phyloP scores from a whole-genome alignment of 2,797 vertebrate species.

The Pitangus sulphuratus region DNA sequence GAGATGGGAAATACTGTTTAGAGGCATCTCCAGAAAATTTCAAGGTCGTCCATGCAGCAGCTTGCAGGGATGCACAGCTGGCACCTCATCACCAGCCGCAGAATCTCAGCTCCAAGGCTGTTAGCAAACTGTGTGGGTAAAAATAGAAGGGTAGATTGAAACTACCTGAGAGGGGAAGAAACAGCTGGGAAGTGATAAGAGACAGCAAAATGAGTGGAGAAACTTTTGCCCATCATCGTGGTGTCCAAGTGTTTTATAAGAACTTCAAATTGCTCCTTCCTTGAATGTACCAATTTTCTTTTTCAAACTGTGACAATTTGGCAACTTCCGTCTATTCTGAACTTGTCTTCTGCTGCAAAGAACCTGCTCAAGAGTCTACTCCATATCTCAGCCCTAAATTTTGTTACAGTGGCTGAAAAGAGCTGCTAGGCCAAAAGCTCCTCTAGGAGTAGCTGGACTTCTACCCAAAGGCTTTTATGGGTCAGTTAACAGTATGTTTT shows the following conservation, averaged over 20 bases:
- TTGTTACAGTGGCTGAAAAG: not conserved
- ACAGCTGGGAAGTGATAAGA: not conserved
- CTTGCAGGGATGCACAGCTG: conserved; percentile 59
- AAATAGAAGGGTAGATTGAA: conserved; percentile 44
- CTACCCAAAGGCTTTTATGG: not conserved
- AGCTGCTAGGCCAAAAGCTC: not conserved
- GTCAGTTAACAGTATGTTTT: not conserved
- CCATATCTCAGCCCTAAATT: not conserved
- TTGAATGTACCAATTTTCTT: conserved; percentile 24
- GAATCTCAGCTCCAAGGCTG: not conserved
- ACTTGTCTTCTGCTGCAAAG: not conserved
- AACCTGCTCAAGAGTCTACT: not conserved
- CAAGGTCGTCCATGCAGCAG: not conserved
- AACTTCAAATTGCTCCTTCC: conserved; percentile 30
- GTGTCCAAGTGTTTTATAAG: not conserved
- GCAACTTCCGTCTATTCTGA: not conserved
- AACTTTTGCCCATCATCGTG: not conserved
- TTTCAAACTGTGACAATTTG: conserved; percentile 20
- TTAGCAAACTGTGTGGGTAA: conserved; percentile 10
- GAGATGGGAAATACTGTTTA: not conserved
- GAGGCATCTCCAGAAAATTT: not conserved
- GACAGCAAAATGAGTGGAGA: not conserved
- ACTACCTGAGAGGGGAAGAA: conserved; percentile 17
- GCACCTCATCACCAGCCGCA: conserved; percentile 9
- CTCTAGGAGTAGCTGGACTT: not conserved